Evolutionary conservation across 2,888 invertebrate genomes (phyloP).

Genomic region (Apamea monoglypha): DNA sequence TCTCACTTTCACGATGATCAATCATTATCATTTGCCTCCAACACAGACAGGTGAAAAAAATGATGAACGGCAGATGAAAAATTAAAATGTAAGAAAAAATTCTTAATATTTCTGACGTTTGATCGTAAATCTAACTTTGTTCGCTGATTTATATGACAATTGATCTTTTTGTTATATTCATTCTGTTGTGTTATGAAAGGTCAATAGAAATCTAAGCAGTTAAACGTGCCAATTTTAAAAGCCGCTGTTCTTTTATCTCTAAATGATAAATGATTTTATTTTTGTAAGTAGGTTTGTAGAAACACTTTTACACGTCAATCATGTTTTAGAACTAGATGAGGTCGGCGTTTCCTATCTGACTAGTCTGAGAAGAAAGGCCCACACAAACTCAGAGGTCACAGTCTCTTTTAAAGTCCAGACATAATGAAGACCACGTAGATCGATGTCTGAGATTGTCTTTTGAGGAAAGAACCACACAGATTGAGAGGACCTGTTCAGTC

Average conservation of each 20-base stretch:
- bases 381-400: too few species aligned
- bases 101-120: conserved; percentile 37
- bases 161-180: conserved; percentile 30
- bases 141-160: conserved; percentile 37
- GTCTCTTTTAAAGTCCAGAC: too few species aligned
- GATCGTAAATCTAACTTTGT: conserved; percentile 60
- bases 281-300: too few species aligned
- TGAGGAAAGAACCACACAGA: too few species aligned
- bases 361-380: too few species aligned
- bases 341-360: too few species aligned
- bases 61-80: conserved; percentile 49
- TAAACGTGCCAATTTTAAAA: background rate
- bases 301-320: too few species aligned
- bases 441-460: too few species aligned
- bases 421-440: too few species aligned
- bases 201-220: background rate
- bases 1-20: conserved; percentile 51
- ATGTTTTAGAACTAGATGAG: too few species aligned
- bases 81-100: conserved; percentile 54
- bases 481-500: too few species aligned
- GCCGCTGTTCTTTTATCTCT: background rate
- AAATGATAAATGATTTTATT: too few species aligned
- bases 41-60: conserved; percentile 54
- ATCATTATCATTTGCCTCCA: conserved; percentile 58
- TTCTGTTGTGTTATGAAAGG: conserved; percentile 15